Conservation (phyloP, 1,140 invertebrate species). For the Tetranychus urticae region DNA sequence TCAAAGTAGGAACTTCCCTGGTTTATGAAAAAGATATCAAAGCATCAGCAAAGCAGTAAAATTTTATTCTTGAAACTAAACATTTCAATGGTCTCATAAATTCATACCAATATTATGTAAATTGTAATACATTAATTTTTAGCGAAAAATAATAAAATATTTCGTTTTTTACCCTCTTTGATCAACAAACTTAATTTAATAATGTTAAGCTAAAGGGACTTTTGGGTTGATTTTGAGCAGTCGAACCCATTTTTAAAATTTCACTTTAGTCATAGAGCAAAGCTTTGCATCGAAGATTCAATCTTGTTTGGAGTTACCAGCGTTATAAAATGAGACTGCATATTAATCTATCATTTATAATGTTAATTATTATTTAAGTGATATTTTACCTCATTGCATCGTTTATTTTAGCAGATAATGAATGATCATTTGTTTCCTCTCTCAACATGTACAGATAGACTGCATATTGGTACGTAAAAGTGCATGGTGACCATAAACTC, state of each 20-base stretch:
- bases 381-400: conserved; percentile 7
- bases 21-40: not conserved
- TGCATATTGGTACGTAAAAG: not conserved
- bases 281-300: too few relatives aligned
- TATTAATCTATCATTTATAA: too few relatives aligned
- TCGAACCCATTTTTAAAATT: too few relatives aligned
- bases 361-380: too few relatives aligned
- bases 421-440: not conserved
- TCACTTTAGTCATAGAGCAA: too few relatives aligned
- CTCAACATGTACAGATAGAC: conserved; percentile 1
- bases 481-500: conserved; percentile 2
- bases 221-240: too few relatives aligned
- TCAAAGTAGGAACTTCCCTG: conserved; percentile 41
- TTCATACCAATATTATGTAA: too few relatives aligned
- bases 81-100: not conserved
- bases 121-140: too few relatives aligned
- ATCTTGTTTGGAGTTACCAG: not conserved
- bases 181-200: too few relatives aligned
- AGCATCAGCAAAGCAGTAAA: not conserved
- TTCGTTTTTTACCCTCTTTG: too few relatives aligned
- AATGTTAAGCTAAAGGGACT: too few relatives aligned
- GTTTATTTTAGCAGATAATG: not conserved
- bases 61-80: not conserved
- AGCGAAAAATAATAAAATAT: too few relatives aligned
- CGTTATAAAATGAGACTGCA: not conserved